These are phyloP conservation scores for Romanogobio albipinnatus DNA, from an alignment of 2,113 vertebrate species.

Conservation along the genomic window DNA sequence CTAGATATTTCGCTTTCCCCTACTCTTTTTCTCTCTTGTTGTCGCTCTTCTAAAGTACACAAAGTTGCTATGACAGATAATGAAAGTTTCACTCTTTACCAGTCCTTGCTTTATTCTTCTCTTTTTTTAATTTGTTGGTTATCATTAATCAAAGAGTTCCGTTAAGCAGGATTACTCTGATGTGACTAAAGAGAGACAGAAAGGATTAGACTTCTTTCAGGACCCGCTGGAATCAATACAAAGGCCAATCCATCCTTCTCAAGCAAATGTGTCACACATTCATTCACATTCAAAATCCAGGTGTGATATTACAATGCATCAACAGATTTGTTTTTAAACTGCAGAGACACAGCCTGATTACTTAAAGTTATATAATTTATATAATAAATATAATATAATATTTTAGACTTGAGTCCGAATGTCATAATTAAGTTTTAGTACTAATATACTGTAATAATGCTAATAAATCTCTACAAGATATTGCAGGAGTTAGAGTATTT, in stretches of 20 bases:
- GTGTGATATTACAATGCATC: not conserved
- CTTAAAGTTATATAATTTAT: too few relatives aligned
- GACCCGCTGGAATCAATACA: constrained; percentile 47
- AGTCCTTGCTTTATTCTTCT: constrained; percentile 23
- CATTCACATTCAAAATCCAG: not conserved
- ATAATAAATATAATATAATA: too few relatives aligned
- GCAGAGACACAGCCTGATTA: not conserved
- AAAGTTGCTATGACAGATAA: constrained; percentile 25
- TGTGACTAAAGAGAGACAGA: constrained; percentile 35
- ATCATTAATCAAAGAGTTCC: constrained; percentile 44
- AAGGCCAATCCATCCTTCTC: constrained; percentile 22
- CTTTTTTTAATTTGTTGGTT: constrained; percentile 26
- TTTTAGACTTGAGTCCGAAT: too few relatives aligned
- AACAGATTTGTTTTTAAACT: not conserved
- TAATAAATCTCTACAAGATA: not conserved
- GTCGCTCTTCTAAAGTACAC: constrained; percentile 24
- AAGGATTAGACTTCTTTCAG: constrained; percentile 51
- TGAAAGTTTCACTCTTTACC: constrained; percentile 35
- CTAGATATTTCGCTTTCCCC: constrained; percentile 25
- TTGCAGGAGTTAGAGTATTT: not conserved
- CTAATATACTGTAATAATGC: not conserved
- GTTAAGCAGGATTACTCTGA: constrained; percentile 46
- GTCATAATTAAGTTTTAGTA: not conserved
- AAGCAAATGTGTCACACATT: constrained; percentile 22
- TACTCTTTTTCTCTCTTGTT: not conserved